A percentile compares a stretch with the other conserved stretches of the same genome.
Evolutionary conservation across 2,113 vertebrate genomes (phyloP).

Genomic region (Rhodinocichla rosea): DNA sequence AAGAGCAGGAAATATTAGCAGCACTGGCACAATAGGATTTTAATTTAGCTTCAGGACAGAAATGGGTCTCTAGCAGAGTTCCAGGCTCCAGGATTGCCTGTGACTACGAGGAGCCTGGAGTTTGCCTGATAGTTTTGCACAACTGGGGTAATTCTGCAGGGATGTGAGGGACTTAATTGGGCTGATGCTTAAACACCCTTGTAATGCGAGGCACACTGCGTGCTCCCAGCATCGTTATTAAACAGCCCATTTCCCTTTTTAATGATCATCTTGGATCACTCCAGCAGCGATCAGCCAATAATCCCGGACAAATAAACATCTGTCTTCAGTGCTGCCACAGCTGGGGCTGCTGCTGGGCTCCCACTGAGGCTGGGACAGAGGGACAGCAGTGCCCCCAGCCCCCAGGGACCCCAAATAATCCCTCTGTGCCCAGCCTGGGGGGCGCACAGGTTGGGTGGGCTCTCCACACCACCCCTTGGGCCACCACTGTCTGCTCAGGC

Average conservation of each 20-base stretch:
- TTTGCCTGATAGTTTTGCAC: constrained; percentile 48
- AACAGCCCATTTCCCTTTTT: constrained; percentile 66
- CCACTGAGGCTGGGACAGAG: rapidly evolving
- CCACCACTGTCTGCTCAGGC: neutral
- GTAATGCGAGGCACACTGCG: constrained; percentile 19
- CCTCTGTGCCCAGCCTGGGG: rapidly evolving
- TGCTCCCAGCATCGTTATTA: constrained; percentile 40
- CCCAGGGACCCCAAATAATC: neutral
- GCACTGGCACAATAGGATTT: constrained; percentile 57
- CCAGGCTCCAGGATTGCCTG: constrained; percentile 30
- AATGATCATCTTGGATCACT: constrained; percentile 46
- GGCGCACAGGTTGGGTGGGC: neutral
- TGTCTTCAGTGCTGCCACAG: neutral
- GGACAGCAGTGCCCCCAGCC: neutral
- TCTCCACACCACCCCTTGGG: neutral
- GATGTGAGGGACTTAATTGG: constrained; percentile 55
- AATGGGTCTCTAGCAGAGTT: constrained; percentile 46
- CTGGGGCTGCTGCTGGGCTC: neutral
- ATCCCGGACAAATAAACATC: constrained; percentile 40
- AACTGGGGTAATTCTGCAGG: constrained; percentile 40
- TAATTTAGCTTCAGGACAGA: constrained; percentile 56
- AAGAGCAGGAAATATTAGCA: constrained; percentile 56
- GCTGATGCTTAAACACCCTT: constrained; percentile 46
- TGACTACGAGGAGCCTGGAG: constrained; percentile 18
- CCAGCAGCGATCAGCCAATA: constrained; percentile 5